Percentiles rank a stretch among this genome's conserved stretches.
phyloP scores from a whole-genome alignment of 2,113 vertebrate species.

The Telmatochromis sp. region DNA sequence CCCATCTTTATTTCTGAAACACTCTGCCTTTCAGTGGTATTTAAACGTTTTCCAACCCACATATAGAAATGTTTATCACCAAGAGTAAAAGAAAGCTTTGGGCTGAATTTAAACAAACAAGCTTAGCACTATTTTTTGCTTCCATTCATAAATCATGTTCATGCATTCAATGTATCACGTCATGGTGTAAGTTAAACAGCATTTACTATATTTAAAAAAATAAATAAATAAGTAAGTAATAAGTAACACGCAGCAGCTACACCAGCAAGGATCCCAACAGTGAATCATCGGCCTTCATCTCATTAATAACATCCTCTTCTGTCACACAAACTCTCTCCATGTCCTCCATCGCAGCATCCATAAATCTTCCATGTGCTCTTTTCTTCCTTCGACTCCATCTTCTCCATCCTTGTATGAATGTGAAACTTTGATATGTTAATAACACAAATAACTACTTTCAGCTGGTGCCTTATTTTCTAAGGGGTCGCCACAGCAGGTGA shows the following conservation, averaged over 20 bases:
- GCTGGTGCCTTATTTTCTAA: not conserved
- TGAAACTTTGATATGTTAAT: not conserved
- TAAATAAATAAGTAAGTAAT: not conserved
- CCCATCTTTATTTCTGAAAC: not conserved
- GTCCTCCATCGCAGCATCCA: not conserved
- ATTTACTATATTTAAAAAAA: not conserved
- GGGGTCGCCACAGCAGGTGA: not conserved
- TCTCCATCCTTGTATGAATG: not conserved
- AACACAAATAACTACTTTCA: not conserved
- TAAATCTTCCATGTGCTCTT: not conserved
- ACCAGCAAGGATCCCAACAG: not conserved
- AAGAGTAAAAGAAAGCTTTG: not conserved
- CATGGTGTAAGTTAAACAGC: not conserved
- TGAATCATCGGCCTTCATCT: not conserved
- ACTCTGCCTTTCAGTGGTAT: not conserved
- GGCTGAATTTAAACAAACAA: not conserved
- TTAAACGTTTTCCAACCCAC: not conserved
- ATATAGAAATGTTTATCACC: not conserved
- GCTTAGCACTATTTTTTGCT: not conserved
- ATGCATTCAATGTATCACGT: not conserved
- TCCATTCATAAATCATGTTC: not conserved
- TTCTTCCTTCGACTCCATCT: not conserved
- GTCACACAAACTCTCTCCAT: not conserved
- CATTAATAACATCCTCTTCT: not conserved
- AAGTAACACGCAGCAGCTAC: not conserved